A percentile compares a stretch with the other conserved stretches of the same genome.
These are phyloP conservation scores for Phrynosoma platyrhinos DNA, from an alignment of 2,113 vertebrate genomes.

Conservation along the genomic window DNA sequence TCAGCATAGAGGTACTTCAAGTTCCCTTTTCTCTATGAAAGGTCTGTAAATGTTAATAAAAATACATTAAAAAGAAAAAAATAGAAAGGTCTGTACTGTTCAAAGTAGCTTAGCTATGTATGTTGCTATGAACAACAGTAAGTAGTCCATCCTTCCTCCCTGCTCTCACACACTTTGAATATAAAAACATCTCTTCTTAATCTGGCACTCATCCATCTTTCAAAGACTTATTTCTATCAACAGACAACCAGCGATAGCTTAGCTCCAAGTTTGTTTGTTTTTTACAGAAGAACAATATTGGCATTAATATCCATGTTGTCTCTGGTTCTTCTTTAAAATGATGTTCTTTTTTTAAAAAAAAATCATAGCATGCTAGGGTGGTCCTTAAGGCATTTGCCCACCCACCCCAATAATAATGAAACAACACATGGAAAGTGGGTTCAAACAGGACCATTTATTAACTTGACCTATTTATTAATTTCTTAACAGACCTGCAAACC, in stretches of 20 bases:
- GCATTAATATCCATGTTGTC: slow-evolving; percentile 6
- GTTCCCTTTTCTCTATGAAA: not conserved
- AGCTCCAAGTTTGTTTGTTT: slow-evolving; percentile 2
- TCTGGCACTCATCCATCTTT: not conserved
- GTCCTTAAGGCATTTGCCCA: slow-evolving; percentile 28
- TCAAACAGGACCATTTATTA: too few relatives aligned
- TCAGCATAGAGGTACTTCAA: not conserved
- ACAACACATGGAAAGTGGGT: too few relatives aligned
- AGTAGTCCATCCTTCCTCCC: not conserved
- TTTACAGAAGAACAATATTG: not conserved
- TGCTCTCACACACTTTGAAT: not conserved
- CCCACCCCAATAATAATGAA: too few relatives aligned
- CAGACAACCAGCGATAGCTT: not conserved
- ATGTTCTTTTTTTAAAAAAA: too few relatives aligned
- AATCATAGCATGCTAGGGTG: not conserved
- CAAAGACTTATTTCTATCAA: not conserved
- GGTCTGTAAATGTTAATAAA: not conserved
- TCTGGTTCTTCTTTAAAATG: too few relatives aligned
- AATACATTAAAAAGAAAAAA: too few relatives aligned
- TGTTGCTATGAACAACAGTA: not conserved
- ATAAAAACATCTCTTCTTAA: not conserved
- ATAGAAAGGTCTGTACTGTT: not conserved
- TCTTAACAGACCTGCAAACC: too few relatives aligned
- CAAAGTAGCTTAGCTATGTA: not conserved
- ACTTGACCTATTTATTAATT: too few relatives aligned